Evolutionary conservation across 1,140 invertebrate genomes (phyloP), one percentile per base, ranked within the genome.

Genomic region (Leptinotarsa texana): DNA sequence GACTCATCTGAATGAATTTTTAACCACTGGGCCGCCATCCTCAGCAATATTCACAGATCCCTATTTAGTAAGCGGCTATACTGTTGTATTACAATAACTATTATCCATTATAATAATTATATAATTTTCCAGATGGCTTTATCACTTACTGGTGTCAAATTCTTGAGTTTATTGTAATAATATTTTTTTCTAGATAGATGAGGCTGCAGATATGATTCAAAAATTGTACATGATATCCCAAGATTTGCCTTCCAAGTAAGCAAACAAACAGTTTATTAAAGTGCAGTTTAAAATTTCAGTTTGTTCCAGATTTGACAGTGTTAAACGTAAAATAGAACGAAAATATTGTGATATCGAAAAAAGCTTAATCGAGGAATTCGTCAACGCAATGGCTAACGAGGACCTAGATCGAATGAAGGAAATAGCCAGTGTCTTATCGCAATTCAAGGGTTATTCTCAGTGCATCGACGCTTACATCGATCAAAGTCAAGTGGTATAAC

Each of bases 141-240:
- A 42, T 42, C 33, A 42, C 2, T 42, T 11, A 11, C 33, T 11
- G 33, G 27, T 33, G 17, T 27, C 3, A 65, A 65, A 6, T 65
- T 18, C 4, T 15, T 21, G 18, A 17, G 4, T 24, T 42, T 17
- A 33, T 3, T 69, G 51, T 71, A 42, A 74, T 72, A 70, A 75
- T 74, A 65, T 73, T 75, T 68, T 78, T 74, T 83, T 78, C 86
- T 86, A 96, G 92, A 86, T 99, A 51, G 93, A 96, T 85, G 94
- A 98, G 88, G 96, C 97, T 57, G 98, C 98, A n/a, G 97, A 99
- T 89, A 92, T 99, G 3, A 99, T 99, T 81, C 96, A 99, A 86
- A 99, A 99, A 84, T 87, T 99, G 5, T 93, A 98, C 84, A 90
- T 96, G 8, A 98, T 99, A 80, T 92, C 96, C 3, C 96, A 99